Evolutionary conservation across 1,140 invertebrate species (phyloP).

Genomic region (Drosophila varians): DNA sequence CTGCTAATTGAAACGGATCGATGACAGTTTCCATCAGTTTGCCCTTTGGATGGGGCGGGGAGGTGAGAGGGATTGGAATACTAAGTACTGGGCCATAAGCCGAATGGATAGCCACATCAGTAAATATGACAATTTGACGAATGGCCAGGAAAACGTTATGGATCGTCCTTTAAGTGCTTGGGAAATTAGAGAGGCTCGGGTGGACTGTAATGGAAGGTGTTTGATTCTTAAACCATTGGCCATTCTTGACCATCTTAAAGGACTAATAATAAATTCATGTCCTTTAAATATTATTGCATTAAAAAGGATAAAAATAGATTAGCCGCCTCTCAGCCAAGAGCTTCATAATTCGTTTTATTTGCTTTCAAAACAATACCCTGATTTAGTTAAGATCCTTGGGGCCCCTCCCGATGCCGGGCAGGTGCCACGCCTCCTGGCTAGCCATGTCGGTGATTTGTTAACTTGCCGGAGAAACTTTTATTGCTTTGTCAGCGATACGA

Average conservation of each 20-base stretch:
- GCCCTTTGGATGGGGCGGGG: too few relatives aligned
- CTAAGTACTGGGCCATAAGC: constrained; percentile 2
- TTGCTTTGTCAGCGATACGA: constrained; percentile 60
- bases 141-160: constrained; percentile 2
- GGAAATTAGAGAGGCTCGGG: not conserved
- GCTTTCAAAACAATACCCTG: not conserved
- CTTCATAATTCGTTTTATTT: not conserved
- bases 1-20: constrained; percentile 38
- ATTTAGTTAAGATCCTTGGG: not conserved
- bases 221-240: too few relatives aligned
- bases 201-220: too few relatives aligned
- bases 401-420: constrained; percentile 17
- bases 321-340: not conserved
- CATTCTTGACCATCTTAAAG: too few relatives aligned
- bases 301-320: not conserved
- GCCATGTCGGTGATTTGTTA: constrained; percentile 63
- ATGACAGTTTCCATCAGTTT: constrained; percentile 12
- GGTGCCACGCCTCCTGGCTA: constrained; percentile 16
- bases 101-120: constrained; percentile 1
- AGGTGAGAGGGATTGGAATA: too few relatives aligned
- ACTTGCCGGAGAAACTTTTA: constrained; percentile 72
- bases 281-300: too few relatives aligned
- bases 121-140: constrained; percentile 21
- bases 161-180: not conserved
- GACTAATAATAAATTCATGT: too few relatives aligned